Conservation (phyloP, 2,797 vertebrate genomes). For the Nyctibius grandis region DNA sequence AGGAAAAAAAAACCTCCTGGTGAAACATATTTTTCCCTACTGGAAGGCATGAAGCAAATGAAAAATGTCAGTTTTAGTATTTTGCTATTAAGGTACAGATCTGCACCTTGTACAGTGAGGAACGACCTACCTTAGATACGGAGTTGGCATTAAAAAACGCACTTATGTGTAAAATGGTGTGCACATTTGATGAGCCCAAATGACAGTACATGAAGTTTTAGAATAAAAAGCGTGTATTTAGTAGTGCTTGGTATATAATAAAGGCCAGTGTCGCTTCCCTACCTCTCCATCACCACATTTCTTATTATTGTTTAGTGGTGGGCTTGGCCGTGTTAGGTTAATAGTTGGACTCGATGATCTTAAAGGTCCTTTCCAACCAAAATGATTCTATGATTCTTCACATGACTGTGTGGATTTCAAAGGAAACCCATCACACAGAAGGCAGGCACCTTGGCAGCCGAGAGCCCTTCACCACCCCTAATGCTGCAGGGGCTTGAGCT, state of each 20-base stretch:
- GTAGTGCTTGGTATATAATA: background rate
- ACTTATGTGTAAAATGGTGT: background rate
- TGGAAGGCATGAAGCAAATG: background rate
- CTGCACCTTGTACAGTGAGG: background rate
- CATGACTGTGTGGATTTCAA: background rate
- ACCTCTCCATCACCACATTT: background rate
- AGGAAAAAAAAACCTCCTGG: background rate
- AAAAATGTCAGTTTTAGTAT: background rate
- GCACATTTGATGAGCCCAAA: background rate
- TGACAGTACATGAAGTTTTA: background rate
- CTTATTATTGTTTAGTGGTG: no score
- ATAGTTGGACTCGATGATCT: no score
- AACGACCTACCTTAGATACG: background rate
- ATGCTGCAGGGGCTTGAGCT: background rate
- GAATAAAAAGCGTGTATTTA: background rate
- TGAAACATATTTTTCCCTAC: background rate
- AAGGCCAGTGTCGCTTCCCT: background rate
- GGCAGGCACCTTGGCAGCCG: background rate
- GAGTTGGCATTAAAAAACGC: background rate
- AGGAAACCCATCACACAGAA: background rate
- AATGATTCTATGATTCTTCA: no score
- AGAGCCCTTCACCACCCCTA: background rate
- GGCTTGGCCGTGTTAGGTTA: no score
- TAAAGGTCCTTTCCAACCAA: no score
- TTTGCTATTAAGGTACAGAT: background rate